phyloP scores from a whole-genome alignment of 1,140 invertebrate species.

The Tetramorium simillimum region DNA sequence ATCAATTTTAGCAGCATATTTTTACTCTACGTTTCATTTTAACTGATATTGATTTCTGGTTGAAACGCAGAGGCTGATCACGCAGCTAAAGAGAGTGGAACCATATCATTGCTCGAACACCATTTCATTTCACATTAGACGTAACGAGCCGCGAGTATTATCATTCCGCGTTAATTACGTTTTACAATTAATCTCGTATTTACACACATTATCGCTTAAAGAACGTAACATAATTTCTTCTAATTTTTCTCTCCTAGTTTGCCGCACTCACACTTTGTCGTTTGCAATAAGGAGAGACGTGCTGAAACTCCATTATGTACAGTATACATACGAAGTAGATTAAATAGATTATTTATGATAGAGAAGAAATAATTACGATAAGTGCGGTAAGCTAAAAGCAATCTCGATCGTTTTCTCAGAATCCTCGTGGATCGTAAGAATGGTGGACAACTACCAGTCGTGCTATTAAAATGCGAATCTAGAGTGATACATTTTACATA shows the following conservation, averaged over 20 bases:
- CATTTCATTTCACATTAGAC: background rate
- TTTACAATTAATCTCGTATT: constrained; percentile 51
- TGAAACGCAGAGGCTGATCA: background rate
- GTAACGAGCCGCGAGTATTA: constrained; percentile 35
- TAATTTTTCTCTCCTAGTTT: background rate
- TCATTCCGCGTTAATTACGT: constrained; percentile 19
- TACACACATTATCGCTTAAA: constrained; percentile 22
- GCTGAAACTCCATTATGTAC: constrained; percentile 19
- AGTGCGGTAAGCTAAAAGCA: constrained; percentile 37
- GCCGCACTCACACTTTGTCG: background rate
- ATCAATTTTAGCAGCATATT: constrained; percentile 1
- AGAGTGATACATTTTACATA: background rate
- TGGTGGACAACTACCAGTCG: background rate
- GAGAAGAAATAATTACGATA: constrained; percentile 36
- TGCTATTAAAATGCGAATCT: constrained; percentile 6
- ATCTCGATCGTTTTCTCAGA: constrained; percentile 2
- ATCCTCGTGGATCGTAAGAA: constrained; percentile 14
- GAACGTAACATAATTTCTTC: background rate
- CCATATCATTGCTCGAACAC: background rate
- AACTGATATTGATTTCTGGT: background rate
- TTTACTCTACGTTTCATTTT: background rate
- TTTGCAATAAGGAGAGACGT: background rate
- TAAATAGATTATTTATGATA: constrained; percentile 28
- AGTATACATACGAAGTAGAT: constrained; percentile 6
- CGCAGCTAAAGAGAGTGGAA: constrained; percentile 19